These are phyloP conservation scores for Ypsolopha sequella DNA, from an alignment of 2,888 invertebrate genomes.

Conservation along the genomic window DNA sequence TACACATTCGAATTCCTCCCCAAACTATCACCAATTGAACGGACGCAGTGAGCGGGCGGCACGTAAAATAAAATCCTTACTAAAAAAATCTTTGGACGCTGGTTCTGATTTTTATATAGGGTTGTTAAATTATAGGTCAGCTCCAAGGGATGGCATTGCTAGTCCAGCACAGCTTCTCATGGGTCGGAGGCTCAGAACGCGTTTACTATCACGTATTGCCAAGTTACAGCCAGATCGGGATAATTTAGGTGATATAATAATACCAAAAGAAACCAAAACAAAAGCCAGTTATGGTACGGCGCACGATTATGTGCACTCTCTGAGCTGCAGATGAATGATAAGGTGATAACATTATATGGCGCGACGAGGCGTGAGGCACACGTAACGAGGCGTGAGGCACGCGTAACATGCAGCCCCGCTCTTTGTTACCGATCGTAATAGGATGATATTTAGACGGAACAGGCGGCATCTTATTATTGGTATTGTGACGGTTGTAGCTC, in stretches of 20 bases:
- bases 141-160: background rate
- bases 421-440: too few species aligned
- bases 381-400: constrained; percentile 1
- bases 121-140: background rate
- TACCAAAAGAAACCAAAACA: background rate
- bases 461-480: too few species aligned
- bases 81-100: background rate
- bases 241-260: background rate
- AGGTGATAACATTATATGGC: constrained; percentile 2
- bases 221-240: background rate
- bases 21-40: background rate
- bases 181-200: background rate
- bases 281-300: constrained; percentile 6
- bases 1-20: background rate
- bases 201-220: background rate
- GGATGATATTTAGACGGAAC: too few species aligned
- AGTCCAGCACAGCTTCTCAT: background rate
- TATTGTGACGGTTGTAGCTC: too few species aligned
- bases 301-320: background rate
- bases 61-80: background rate
- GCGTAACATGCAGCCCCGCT: constrained; percentile 9
- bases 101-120: background rate
- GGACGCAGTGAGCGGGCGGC: background rate
- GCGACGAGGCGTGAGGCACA: background rate
- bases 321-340: constrained; percentile 3